A percentile compares a stretch with the other conserved stretches of the same genome.
phyloP scores from a whole-genome alignment of 2,797 vertebrate genomes.

The Ctenopoma multispine region DNA sequence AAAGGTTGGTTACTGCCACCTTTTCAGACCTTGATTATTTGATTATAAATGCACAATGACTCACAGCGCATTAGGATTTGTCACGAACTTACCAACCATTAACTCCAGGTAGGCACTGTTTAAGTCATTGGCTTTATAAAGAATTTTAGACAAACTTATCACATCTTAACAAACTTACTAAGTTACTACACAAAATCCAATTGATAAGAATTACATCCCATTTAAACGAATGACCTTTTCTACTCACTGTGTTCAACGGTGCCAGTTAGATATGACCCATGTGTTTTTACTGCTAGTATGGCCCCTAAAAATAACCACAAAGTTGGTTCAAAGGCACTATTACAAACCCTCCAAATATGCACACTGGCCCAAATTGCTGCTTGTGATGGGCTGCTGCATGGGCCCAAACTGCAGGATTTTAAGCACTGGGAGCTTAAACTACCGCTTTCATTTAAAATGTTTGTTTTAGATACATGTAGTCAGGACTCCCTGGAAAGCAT shows the following conservation, averaged over 20 bases:
- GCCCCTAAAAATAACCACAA: slow-evolving; percentile 3
- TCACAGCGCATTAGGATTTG: neutral
- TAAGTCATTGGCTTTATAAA: neutral
- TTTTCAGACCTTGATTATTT: neutral
- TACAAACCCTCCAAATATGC: slow-evolving; percentile 1
- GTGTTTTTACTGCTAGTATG: neutral
- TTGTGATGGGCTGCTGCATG: neutral
- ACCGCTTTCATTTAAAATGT: slow-evolving; percentile 20
- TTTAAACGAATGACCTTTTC: slow-evolving; percentile 12
- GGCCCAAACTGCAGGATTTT: slow-evolving; percentile 10
- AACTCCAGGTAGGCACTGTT: neutral
- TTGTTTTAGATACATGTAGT: slow-evolving; percentile 24
- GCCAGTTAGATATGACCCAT: slow-evolving; percentile 17
- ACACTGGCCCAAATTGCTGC: slow-evolving; percentile 2
- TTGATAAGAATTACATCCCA: slow-evolving; percentile 10
- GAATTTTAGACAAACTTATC: too few relatives aligned
- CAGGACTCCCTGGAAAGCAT: slow-evolving; percentile 15
- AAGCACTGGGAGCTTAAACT: neutral
- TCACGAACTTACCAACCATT: neutral
- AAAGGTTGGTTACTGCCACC: too few relatives aligned
- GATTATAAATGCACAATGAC: neutral
- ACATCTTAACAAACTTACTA: slow-evolving; percentile 4
- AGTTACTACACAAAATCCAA: neutral
- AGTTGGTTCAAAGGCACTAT: slow-evolving; percentile 27
- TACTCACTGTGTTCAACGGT: neutral